phyloP scores from a whole-genome alignment of 2,888 invertebrate species.

The Dysmachus trigonus region DNA sequence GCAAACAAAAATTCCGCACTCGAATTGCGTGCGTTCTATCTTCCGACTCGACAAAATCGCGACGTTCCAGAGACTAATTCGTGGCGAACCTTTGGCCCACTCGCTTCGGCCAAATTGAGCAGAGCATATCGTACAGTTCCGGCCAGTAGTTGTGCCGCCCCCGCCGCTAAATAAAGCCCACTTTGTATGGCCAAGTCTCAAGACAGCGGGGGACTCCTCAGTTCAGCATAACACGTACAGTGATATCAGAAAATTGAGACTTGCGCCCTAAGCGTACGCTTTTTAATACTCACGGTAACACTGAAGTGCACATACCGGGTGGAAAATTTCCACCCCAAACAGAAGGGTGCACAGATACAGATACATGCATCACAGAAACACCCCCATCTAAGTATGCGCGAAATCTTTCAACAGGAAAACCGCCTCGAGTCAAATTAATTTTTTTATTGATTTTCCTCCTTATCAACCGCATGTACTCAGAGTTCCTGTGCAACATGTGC shows the following conservation, averaged over 20 bases:
- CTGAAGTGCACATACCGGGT: background rate
- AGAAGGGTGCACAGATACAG: background rate
- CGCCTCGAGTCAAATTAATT: conserved; percentile 5
- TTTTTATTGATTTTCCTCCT: conserved; percentile 26
- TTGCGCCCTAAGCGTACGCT: background rate
- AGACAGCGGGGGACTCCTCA: background rate
- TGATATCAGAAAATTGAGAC: background rate
- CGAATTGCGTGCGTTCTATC: background rate
- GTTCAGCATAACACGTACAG: background rate
- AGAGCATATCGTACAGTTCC: background rate
- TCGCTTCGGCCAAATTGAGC: conserved; percentile 1
- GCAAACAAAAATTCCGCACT: background rate
- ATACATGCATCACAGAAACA: background rate
- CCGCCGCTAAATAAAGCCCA: background rate
- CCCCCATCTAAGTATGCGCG: background rate
- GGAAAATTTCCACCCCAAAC: conserved; percentile 18
- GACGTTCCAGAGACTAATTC: conserved; percentile 45
- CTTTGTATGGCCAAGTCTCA: background rate
- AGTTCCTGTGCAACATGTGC: conserved; percentile 32
- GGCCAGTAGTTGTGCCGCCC: background rate
- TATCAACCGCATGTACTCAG: background rate
- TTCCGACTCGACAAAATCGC: conserved; percentile 45
- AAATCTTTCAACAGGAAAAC: conserved; percentile 12
- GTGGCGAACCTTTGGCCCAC: conserved; percentile 36
- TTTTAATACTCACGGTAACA: background rate